Evolutionary conservation across 2,888 invertebrate genomes (phyloP), one percentile per base, ranked within the genome.

Genomic region (Polydrusus cervinus): DNA sequence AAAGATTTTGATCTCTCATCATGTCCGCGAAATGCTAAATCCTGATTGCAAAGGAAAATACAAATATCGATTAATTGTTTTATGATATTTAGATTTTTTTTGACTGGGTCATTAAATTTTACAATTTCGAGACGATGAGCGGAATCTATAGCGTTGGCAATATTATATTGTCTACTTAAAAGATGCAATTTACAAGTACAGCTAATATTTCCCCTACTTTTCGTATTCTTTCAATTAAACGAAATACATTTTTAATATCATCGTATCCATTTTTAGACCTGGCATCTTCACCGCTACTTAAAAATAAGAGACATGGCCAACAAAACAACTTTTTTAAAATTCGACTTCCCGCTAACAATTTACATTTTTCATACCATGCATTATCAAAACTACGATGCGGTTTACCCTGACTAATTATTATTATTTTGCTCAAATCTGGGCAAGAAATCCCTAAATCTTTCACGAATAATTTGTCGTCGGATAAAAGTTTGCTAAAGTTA

Each of bases 1-100:
- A 13, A 10, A 16, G 65, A 66, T 34, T 45, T 16, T 11, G 11
- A 14, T 13, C 11, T 45, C 60, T 75, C 71, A 60, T 75, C 30
- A 55, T 75, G 71, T 1, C 66, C 75, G 2, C 75, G 14, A 51
- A 75, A 71, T 16, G 57, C 18, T 20, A 64, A 25, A 57, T 70
- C 65, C 40, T 70, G 70, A 14, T 20, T 43, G 0, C 14, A 18
- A 20, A 68, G 45, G 13, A 49, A 62, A 25, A 60, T 40, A 11
- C 43, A 53, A n/a, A 62, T 49, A 43, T 61, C 55, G 53, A 62
- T 61, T 61, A 74, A 62, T 38, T 16, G 43, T 60, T 70, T 45
- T 65, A 65, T 18, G 13, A 65, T 65, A 20, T 43, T 43, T 3
- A 62, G 43, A 69, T 74, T 74, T 43, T 55, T 53, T 55, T 47